Base-by-base conservation (phyloP, 2,888 invertebrate species). In the Sussaba pulchella region DNA sequence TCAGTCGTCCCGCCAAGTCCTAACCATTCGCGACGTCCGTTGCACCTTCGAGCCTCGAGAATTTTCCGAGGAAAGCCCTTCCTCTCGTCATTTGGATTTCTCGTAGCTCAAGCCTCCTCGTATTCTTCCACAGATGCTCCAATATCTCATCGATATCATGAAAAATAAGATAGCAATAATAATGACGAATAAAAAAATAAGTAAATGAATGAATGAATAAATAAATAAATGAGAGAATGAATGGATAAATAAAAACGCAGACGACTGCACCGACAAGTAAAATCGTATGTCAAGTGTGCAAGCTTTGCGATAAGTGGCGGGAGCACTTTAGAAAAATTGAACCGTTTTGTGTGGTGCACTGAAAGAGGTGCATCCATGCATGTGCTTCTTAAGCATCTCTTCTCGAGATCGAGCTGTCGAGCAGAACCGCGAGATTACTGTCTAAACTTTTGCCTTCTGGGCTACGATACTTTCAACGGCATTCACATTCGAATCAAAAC, bases 271-370 rank as follows among this genome's bases (percentile, higher is more conserved):
- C 31, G 36, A 19, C 66, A 61, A 52, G 67, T 45, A 50, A 19
- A 66, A 71, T 50, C 21, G 45, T 64, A 75, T 21, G 39, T 31
- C 10, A 26, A 67, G 59, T 54, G 45, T 47, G 19, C 41, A 71
- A 19, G 61, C 67, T 61, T 31, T 12, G 45, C 57, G 74, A 74
- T 63, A 52, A 79, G 79, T 67, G 47, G 71, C 41, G 43, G 41
- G 47, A 12, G 61, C 63, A 70, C 78, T 74, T 64, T n/a, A 45
- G 6, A 75, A 75, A 24, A 71, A 52, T 59, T 75, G 66, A 71
- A 67, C 45, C 67, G 67, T 47, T 74, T 17, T 71, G 21, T 43
- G 3, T 72, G 8, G 61, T 12, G 26, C 21, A n/a, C 19, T 39
- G 39, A n/a, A 41, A 75, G 41, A 36, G 41, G 59, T 59, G 24